Evolutionary conservation across 2,113 vertebrate genomes (phyloP).

Genomic region (Hippoglossus stenolepis): DNA sequence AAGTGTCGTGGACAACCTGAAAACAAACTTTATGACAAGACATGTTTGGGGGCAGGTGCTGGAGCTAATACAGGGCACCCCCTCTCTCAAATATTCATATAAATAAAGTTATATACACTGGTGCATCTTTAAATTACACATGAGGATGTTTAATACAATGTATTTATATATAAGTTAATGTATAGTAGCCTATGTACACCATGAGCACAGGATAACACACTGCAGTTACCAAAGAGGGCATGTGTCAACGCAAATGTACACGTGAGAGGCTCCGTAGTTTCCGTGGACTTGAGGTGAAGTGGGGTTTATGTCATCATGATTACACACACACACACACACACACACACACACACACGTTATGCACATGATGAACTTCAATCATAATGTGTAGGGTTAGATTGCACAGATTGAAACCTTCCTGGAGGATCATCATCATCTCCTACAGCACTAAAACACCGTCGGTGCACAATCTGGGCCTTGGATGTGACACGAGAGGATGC

Average conservation of each 20-base stretch:
- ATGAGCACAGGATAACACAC: too few relatives aligned
- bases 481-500: slow-evolving; percentile 9
- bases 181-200: too few relatives aligned
- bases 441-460: background rate
- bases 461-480: background rate
- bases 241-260: too few relatives aligned
- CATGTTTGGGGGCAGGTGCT: background rate
- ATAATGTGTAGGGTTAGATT: background rate
- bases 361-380: background rate
- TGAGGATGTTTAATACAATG: too few relatives aligned
- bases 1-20: background rate
- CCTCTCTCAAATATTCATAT: background rate
- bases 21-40: background rate
- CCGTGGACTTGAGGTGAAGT: background rate
- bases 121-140: too few relatives aligned
- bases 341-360: background rate
- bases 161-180: too few relatives aligned
- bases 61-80: background rate
- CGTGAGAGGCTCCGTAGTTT: too few relatives aligned
- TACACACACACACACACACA: too few relatives aligned
- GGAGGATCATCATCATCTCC: background rate
- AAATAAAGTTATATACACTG: too few relatives aligned
- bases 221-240: too few relatives aligned
- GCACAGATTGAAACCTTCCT: background rate
- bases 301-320: background rate